phyloP scores from a whole-genome alignment of 2,888 invertebrate species.

The Sipha maydis region DNA sequence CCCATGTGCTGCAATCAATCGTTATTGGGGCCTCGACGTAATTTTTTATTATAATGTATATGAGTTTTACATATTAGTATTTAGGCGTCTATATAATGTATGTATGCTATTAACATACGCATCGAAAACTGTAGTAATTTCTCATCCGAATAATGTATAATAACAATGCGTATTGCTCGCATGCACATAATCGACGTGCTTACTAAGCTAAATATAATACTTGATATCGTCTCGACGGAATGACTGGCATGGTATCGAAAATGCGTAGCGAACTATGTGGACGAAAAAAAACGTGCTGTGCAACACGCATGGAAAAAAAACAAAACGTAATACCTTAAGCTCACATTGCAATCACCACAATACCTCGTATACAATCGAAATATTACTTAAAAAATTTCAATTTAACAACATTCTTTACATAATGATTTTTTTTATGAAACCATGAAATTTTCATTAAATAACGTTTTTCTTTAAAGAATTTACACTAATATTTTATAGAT shows the following conservation, averaged over 20 bases:
- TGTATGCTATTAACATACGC: not conserved
- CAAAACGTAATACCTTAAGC: not conserved
- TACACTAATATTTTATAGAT: too few relatives aligned
- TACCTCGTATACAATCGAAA: not conserved
- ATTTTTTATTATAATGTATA: too few relatives aligned
- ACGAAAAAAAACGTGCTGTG: conserved; percentile 7
- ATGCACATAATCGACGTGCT: not conserved
- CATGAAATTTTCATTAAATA: too few relatives aligned
- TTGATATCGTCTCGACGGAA: conserved; percentile 18
- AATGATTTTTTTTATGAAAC: too few relatives aligned
- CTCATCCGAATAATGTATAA: not conserved
- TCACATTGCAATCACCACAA: not conserved
- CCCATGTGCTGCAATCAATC: not conserved
- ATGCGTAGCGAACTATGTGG: conserved; percentile 7
- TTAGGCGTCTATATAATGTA: too few relatives aligned
- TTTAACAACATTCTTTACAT: too few relatives aligned
- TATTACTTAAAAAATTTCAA: too few relatives aligned
- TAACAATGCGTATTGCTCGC: not conserved
- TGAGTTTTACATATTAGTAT: not conserved
- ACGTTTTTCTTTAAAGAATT: too few relatives aligned
- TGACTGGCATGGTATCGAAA: conserved; percentile 23
- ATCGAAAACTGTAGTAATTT: not conserved
- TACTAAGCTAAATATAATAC: conserved; percentile 40
- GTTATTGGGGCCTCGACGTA: too few relatives aligned
- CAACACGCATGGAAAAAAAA: not conserved